phyloP scores from a whole-genome alignment of 2,797 vertebrate genomes.

The Champsocephalus gunnari region DNA sequence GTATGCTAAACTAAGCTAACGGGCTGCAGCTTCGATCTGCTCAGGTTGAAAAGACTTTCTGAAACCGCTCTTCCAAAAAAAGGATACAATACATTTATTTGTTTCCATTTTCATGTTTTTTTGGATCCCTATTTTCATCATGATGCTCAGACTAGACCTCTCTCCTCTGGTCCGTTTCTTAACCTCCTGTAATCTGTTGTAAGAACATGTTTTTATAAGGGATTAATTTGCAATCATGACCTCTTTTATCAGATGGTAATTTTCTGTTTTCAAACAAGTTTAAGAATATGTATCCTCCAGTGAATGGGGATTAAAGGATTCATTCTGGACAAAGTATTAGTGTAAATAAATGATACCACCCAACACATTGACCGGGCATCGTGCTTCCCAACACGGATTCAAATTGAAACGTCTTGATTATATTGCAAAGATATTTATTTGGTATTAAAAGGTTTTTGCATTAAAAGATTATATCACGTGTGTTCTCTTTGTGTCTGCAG shows the following conservation, averaged over 20 bases:
- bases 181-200: constrained; percentile 83
- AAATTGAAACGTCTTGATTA: constrained; percentile 6
- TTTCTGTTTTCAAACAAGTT: constrained; percentile 74
- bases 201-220: constrained; percentile 81
- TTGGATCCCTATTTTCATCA: constrained; percentile 12
- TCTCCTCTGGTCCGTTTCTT: constrained; percentile 54
- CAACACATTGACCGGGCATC: constrained; percentile 49
- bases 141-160: constrained; percentile 34
- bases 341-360: constrained; percentile 68
- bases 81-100: background rate
- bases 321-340: constrained; percentile 68
- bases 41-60: too few species aligned
- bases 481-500: constrained; percentile 74
- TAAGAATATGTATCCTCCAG: constrained; percentile 71
- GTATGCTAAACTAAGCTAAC: too few species aligned
- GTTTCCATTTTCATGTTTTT: background rate
- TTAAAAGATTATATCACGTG: background rate
- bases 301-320: constrained; percentile 83
- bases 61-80: background rate
- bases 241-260: constrained; percentile 80
- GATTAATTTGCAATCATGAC: constrained; percentile 85
- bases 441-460: constrained; percentile 1
- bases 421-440: constrained; percentile 10
- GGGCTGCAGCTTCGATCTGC: too few species aligned
- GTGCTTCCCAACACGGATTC: constrained; percentile 36